Base-by-base conservation (phyloP, 1,140 invertebrate genomes). In the Rhyzopertha dominica region DNA sequence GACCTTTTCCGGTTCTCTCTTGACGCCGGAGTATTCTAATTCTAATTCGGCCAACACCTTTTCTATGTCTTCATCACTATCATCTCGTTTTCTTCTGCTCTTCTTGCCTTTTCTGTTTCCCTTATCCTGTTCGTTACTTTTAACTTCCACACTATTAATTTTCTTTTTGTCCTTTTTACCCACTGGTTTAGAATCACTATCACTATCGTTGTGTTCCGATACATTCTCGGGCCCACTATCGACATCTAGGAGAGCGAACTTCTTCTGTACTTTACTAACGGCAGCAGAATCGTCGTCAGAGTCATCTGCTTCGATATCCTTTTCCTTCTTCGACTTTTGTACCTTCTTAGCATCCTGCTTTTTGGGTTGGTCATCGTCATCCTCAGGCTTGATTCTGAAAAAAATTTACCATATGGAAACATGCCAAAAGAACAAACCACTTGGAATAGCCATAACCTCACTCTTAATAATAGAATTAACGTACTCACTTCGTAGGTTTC, bases 11-110 rank as follows among this genome's bases (percentile, higher is more conserved):
- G 39, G 19, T 28, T 47, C 42, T 24, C 48, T 42, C 13, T 68
- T 61, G 43, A 65, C 55, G 19, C 81, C 83, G 42, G 82, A 70
- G 72, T 87, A 86, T 69, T 88, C 85, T 62, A 84, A 73, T 74
- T 84, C 79, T 47, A 87, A 69, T 68, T 88, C 84, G 17, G 86
- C 87, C 51, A 92, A 66, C 30, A 88, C 82, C 67, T 87, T 85
- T 60, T 92, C 87, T 47, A 90, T 73, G 63, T 91, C 87, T 58
- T 90, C 86, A 61, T 88, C 84, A 62, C 86, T 87, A 38, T 87
- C 82, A 56, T 84, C 80, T 22, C 80, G 79, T 67, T 83, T 86
- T 59, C 80, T 84, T 58, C 78, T 84, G 14, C 69, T 55, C 57
- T 85, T 85, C 60, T 84, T 84, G 8, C 78, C 73, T 65, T 83